Conservation (phyloP, 2,888 invertebrate genomes). For the Neoaliturus tenellus region DNA sequence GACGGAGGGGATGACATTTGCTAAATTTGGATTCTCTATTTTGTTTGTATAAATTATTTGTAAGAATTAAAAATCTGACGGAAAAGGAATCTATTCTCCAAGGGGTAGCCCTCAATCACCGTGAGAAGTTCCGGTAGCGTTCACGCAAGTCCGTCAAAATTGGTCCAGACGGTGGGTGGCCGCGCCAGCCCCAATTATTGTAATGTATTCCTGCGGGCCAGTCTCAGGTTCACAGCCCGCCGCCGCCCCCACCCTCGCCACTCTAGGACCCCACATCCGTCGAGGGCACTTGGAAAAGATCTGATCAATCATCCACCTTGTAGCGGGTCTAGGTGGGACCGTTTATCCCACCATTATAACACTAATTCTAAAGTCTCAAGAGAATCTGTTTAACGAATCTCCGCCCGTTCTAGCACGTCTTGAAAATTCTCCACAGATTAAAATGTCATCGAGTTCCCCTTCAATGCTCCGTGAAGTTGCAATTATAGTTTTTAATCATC, state of each 20-base stretch:
- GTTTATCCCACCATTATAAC: not conserved
- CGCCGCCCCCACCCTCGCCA: not conserved
- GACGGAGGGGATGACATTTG: too few relatives aligned
- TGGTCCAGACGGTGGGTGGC: constrained; percentile 23
- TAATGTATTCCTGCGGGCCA: constrained; percentile 26
- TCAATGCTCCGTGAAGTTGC: too few relatives aligned
- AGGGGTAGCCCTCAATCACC: not conserved
- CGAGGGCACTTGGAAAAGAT: not conserved
- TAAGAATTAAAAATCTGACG: too few relatives aligned
- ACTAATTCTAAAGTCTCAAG: not conserved
- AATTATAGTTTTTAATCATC: too few relatives aligned
- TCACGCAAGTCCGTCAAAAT: not conserved
- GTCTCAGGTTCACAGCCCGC: constrained; percentile 6
- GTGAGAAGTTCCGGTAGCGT: constrained; percentile 18
- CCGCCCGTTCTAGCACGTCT: too few relatives aligned
- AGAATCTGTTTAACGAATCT: not conserved
- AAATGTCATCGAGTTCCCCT: too few relatives aligned
- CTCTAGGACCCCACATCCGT: not conserved
- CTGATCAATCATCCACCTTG: not conserved
- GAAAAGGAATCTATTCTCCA: too few relatives aligned
- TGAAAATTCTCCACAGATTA: too few relatives aligned
- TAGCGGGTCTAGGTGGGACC: not conserved
- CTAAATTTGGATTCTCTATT: too few relatives aligned
- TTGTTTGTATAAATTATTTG: too few relatives aligned
- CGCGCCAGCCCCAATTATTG: constrained; percentile 30